Percentiles rank a stretch among this genome's conserved stretches.
Conservation (phyloP, 2,113 vertebrate genomes). For the Engystomops pustulosus region DNA sequence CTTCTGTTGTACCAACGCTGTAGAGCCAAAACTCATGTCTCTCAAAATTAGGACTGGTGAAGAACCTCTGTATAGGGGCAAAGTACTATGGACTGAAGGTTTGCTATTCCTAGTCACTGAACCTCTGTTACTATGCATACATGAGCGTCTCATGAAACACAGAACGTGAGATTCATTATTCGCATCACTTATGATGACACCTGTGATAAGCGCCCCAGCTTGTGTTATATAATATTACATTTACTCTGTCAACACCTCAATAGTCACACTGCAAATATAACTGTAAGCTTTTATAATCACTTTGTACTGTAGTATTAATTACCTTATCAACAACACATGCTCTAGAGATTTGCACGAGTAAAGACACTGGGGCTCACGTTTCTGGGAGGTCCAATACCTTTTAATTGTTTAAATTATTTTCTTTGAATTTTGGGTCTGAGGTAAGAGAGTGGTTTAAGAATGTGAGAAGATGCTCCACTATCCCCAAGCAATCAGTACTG, state of each 20-base stretch:
- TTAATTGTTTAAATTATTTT: background rate
- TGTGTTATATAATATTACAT: conserved; percentile 33
- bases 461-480: too few relatives aligned
- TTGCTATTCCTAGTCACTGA: background rate
- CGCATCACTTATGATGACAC: conserved; percentile 25
- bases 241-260: conserved; percentile 31
- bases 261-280: background rate
- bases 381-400: background rate
- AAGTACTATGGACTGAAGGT: background rate
- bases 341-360: background rate
- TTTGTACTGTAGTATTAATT: conserved; percentile 1
- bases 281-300: background rate
- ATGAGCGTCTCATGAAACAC: background rate
- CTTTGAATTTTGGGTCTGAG: background rate
- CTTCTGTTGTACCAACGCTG: background rate
- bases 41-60: background rate
- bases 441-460: too few relatives aligned
- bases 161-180: conserved; percentile 11
- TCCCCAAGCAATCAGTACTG: too few relatives aligned
- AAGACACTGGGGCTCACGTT: background rate
- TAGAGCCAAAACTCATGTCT: background rate
- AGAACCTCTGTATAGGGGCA: too few relatives aligned
- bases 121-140: background rate
- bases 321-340: conserved; percentile 20
- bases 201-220: conserved; percentile 12